phyloP scores from a whole-genome alignment of 2,113 vertebrate species.

The Amblyornis subalaris region DNA sequence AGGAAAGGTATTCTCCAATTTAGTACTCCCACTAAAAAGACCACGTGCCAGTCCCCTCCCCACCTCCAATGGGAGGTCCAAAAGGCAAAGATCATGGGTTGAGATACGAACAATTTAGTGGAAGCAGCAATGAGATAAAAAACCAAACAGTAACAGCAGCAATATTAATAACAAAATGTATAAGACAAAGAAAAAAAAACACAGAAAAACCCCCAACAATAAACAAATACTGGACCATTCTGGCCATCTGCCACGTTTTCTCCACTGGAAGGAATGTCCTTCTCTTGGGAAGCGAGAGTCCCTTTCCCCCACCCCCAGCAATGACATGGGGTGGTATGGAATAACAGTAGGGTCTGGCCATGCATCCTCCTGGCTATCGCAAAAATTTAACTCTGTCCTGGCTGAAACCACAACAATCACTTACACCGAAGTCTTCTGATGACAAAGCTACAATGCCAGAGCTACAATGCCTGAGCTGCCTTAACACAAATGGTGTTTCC shows the following conservation, averaged over 20 bases:
- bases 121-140: not conserved
- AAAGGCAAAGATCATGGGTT: not conserved
- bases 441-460: not conserved
- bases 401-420: not conserved
- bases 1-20: not conserved
- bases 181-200: not conserved
- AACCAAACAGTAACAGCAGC: not conserved
- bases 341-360: not conserved
- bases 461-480: not conserved
- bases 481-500: not conserved
- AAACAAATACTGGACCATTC: not conserved
- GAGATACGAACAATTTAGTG: not conserved
- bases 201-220: not conserved
- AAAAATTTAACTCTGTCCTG: not conserved
- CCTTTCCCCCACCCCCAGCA: not conserved
- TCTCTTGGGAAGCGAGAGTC: not conserved
- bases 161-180: not conserved
- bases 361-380: accelerated
- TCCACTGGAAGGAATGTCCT: not conserved
- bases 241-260: not conserved
- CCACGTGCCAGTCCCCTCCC: accelerated
- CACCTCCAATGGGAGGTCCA: not conserved
- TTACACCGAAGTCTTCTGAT: not conserved
- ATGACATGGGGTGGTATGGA: not conserved
- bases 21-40: not conserved